phyloP scores from a whole-genome alignment of 1,140 invertebrate genomes.

The Drosophila malerkotliana region DNA sequence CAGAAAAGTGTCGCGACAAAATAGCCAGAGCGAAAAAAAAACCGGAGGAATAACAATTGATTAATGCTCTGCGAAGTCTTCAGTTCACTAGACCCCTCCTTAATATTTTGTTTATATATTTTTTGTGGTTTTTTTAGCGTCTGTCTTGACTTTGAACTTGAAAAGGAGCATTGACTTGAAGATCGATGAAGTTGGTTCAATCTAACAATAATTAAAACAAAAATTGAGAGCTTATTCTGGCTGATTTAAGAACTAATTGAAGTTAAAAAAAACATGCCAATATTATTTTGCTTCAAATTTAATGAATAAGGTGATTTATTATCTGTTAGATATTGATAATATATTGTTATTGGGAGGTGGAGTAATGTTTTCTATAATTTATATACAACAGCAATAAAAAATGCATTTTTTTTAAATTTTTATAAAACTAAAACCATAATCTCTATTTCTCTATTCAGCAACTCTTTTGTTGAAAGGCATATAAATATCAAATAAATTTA shows the following conservation, averaged over 20 bases:
- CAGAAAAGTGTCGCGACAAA: conserved; percentile 63
- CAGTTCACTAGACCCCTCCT: conserved; percentile 16
- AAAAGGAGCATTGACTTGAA: conserved; percentile 69
- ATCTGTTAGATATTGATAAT: background rate
- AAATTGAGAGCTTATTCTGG: background rate
- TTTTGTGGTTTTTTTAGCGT: conserved; percentile 1
- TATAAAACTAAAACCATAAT: too few relatives aligned
- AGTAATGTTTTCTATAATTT: background rate
- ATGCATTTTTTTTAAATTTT: too few relatives aligned
- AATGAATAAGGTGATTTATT: background rate
- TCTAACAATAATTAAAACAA: conserved; percentile 26
- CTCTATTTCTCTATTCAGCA: too few relatives aligned
- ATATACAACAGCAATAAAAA: too few relatives aligned
- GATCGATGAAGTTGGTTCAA: conserved; percentile 20
- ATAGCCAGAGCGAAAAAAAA: conserved; percentile 22
- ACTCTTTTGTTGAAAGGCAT: conserved; percentile 1
- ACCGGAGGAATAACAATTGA: conserved; percentile 51
- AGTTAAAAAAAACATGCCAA: background rate
- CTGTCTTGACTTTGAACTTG: conserved; percentile 62
- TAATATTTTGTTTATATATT: conserved; percentile 6
- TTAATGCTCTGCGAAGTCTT: conserved; percentile 61
- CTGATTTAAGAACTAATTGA: background rate
- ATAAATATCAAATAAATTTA: conserved; percentile 15
- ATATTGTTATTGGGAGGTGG: background rate
- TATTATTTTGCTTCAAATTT: background rate